Base-by-base conservation (phyloP, 2,797 vertebrate species). In the Eupleurogrammus muticus region DNA sequence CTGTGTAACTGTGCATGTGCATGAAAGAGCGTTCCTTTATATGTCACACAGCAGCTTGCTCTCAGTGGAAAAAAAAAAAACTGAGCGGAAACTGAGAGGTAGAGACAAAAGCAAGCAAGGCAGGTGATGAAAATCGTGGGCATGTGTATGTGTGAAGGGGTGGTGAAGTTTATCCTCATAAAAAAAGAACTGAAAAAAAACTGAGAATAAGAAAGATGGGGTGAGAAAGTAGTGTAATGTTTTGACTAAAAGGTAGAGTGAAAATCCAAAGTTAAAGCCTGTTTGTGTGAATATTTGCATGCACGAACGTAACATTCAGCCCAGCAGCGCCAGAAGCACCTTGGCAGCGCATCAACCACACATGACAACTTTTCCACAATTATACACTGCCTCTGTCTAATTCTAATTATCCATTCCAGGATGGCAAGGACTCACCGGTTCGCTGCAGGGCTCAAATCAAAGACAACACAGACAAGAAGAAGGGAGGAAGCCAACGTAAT, bases 401-500 rank as follows among this genome's bases (percentile, higher is more conserved):
- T 82, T 83, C 47, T 72, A 84, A 89, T 88, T 87, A 87, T 76
- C 66, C 75, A 69, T 84, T 68, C 7, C 40, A 80, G 80, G 79
- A 79, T 6, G 53, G 54, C 24, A 3, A 49, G 44, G 11, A 79
- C 71, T 81, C 73, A 62, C 70, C 63, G 55, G 74, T 69, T 70
- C 0, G 34, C 79, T 38, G 1, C 71, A 20, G 70, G 85, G 70
- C 66, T 81, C 70, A 75, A 80, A 85, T 81, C 73, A 87, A 85
- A 85, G 77, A 82, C 55, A 24, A 66, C 58, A 49, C 64, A 75
- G 36, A 40, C 17, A 5, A 51, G 38, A 9, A 20, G 44, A 48
- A 34, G 52, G 7, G 72, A 58, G 49, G 47, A 63, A 62, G 44
- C 35, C 12, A n/a, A 57, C 38, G 57, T 69, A 75, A 81, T 67